phyloP scores from a whole-genome alignment of 2,113 vertebrate species.

The Odontophorus gujanensis region DNA sequence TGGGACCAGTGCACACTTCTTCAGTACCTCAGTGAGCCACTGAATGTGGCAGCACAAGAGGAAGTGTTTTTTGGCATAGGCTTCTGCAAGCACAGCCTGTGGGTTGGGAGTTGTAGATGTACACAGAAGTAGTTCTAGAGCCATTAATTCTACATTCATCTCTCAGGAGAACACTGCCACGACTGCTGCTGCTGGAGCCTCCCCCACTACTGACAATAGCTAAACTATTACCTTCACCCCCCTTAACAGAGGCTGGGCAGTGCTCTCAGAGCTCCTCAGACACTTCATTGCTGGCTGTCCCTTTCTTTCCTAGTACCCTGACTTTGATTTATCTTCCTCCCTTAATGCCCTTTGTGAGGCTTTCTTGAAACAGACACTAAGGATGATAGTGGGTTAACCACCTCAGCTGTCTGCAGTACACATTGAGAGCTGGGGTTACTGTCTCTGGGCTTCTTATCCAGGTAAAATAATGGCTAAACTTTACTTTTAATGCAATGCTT shows the following conservation, averaged over 20 bases:
- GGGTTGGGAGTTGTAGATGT: background rate
- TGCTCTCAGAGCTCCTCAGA: background rate
- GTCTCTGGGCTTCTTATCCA: background rate
- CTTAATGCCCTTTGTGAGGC: accelerated
- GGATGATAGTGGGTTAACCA: background rate
- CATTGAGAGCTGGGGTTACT: background rate
- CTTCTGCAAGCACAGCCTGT: background rate
- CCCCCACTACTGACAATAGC: background rate
- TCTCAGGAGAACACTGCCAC: background rate
- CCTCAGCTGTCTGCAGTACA: background rate
- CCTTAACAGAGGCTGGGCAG: accelerated
- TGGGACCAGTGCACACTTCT: accelerated
- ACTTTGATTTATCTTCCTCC: background rate
- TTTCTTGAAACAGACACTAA: background rate
- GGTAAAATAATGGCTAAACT: background rate
- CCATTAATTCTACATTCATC: background rate
- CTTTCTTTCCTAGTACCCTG: background rate
- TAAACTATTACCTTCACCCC: background rate
- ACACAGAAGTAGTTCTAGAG: background rate
- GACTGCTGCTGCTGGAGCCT: accelerated
- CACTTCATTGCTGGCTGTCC: accelerated
- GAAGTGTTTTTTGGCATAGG: background rate
- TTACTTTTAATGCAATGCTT: background rate
- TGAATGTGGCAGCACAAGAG: accelerated
- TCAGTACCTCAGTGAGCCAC: background rate